Evolutionary conservation across 1,140 invertebrate genomes (phyloP).

Genomic region (Plutomurus gul): DNA sequence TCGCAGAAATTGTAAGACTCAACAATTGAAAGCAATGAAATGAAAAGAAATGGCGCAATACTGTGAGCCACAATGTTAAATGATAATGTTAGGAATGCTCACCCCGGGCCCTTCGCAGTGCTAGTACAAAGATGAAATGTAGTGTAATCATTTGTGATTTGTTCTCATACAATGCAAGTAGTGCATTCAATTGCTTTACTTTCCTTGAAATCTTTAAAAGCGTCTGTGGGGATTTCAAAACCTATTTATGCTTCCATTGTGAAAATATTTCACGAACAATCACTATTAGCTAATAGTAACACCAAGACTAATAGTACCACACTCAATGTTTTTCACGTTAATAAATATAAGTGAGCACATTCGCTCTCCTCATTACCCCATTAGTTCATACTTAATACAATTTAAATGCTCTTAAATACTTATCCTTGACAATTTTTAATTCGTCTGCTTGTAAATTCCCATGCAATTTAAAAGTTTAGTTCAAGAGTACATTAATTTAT

Average conservation of each 20-base stretch:
- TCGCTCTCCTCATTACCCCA: too few relatives aligned
- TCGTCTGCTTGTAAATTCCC: too few relatives aligned
- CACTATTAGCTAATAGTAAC: neutral
- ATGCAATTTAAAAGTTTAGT: too few relatives aligned
- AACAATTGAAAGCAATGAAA: neutral
- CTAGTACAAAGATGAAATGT: neutral
- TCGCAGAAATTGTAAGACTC: neutral
- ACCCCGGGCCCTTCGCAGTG: neutral
- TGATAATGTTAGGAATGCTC: neutral
- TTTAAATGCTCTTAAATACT: too few relatives aligned
- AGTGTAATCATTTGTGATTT: neutral
- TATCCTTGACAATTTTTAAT: too few relatives aligned
- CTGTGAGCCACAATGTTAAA: neutral
- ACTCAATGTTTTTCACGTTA: too few relatives aligned
- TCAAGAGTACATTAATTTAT: too few relatives aligned
- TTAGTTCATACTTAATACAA: too few relatives aligned
- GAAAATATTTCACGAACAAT: neutral
- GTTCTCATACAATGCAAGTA: neutral
- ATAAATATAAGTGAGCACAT: too few relatives aligned
- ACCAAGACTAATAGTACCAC: too few relatives aligned
- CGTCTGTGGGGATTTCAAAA: neutral
- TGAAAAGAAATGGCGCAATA: neutral
- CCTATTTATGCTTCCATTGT: neutral
- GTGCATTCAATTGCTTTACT: neutral
- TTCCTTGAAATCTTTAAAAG: neutral